Base-by-base conservation (phyloP, 2,113 vertebrate species). In the Anthoscopus minutus region DNA sequence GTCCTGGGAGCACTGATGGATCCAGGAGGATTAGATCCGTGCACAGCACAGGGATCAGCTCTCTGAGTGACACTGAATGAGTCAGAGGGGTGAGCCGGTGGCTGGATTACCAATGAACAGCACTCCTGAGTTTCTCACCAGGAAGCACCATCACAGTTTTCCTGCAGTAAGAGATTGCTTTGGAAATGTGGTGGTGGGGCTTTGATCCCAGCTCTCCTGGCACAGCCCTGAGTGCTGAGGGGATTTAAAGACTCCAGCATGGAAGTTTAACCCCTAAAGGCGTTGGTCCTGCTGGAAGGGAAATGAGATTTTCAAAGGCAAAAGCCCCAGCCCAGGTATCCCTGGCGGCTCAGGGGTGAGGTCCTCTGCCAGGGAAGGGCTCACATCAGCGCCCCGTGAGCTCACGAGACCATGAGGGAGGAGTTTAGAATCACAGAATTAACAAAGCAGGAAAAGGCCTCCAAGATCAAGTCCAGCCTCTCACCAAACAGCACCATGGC, bases 271-370 rank as follows among this genome's bases (percentile, higher is more conserved):
- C 13, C 40, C 72, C 58, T 50, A 2, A 60, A 87, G 37, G 47
- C 2, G 6, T 24, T 12, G 3, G 10, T n/a, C 7, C 35, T 7
- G 4, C 0, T 1, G 6, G 31, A 30, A 69, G 51, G 50, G n/a
- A 28, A 57, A 27, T 0, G 7, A 65, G 65, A 45, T 30, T 16
- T 18, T 44, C 50, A 38, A 24, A 77, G 42, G 37, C 23, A 44
- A 66, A 80, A 71, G 8, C 19, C 19, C 23, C 44, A 11, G 5
- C 1, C 1, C 7, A 6, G 24, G 13, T 3, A 2, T 3, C 65
- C 70, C 11, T 4, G 16, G 20, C 25, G 15, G 38, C 6, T 1
- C 22, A 40, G 33, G 6, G 25, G 16, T 7, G 45, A 5, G 15
- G 76, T 13, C 20, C 53, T 40, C 21, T 62, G 35, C 22, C 27